A percentile compares a stretch with the other conserved stretches of the same genome.
Conservation (phyloP, 2,888 invertebrate genomes). For the Acleris emargana region DNA sequence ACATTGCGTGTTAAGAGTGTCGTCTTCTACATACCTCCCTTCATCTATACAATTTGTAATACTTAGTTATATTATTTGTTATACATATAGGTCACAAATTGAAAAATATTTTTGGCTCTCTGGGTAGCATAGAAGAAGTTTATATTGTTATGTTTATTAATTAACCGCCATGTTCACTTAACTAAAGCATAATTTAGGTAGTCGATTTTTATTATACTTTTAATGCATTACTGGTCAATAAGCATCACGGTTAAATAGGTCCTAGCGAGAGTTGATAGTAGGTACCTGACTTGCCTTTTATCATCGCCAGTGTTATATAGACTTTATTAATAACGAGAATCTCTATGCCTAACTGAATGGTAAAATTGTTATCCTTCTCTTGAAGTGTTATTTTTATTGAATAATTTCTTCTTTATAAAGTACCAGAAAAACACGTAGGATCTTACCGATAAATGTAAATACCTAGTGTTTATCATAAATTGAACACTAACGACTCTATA, state of each 20-base stretch:
- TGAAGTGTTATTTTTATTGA: constrained; percentile 15
- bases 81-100: constrained; percentile 49
- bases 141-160: constrained; percentile 32
- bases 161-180: constrained; percentile 25
- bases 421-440: not conserved
- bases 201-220: constrained; percentile 28
- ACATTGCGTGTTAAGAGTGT: constrained; percentile 68
- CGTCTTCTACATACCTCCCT: constrained; percentile 49
- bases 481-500: not conserved
- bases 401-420: constrained; percentile 12
- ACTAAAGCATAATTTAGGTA: constrained; percentile 33
- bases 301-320: constrained; percentile 27
- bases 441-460: not conserved
- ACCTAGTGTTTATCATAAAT: not conserved
- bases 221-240: constrained; percentile 25
- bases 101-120: constrained; percentile 49
- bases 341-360: constrained; percentile 52
- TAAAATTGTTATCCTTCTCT: constrained; percentile 44
- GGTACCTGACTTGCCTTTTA: constrained; percentile 33
- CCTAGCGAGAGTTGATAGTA: constrained; percentile 18
- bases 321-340: constrained; percentile 32
- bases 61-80: constrained; percentile 47
- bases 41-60: constrained; percentile 47
- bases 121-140: constrained; percentile 37
- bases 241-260: constrained; percentile 28